Percentiles rank a stretch among this genome's conserved stretches.
phyloP scores from a whole-genome alignment of 2,888 invertebrate species.

The Drosophila helvetica region DNA sequence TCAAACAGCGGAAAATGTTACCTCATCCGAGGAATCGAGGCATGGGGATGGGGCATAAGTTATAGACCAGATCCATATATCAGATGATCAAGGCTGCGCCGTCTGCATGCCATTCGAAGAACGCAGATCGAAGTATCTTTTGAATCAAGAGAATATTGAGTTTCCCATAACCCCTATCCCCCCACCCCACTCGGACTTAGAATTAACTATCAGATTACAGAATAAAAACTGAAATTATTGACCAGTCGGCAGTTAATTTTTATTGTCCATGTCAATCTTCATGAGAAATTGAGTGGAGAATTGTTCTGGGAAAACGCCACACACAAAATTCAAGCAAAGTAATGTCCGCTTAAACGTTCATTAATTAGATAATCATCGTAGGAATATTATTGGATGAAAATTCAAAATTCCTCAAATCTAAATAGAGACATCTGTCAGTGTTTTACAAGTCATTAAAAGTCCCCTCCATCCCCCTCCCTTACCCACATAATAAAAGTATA shows the following conservation, averaged over 20 bases:
- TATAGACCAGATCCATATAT: constrained; percentile 48
- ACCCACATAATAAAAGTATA: constrained; percentile 35
- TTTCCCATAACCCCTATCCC: constrained; percentile 35
- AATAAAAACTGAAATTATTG: constrained; percentile 29
- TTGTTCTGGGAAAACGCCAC: constrained; percentile 37
- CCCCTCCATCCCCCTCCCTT: too few species aligned
- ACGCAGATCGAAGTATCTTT: constrained; percentile 24
- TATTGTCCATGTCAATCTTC: constrained; percentile 67
- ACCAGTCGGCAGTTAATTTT: constrained; percentile 48
- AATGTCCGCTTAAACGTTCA: constrained; percentile 54
- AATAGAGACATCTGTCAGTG: constrained; percentile 59
- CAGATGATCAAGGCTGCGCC: constrained; percentile 26
- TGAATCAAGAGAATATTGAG: constrained; percentile 30
- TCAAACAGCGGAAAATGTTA: constrained; percentile 64
- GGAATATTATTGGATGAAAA: constrained; percentile 20
- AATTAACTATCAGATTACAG: constrained; percentile 56
- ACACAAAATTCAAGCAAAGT: background rate
- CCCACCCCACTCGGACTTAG: too few species aligned
- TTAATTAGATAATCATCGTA: constrained; percentile 54
- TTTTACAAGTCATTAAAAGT: constrained; percentile 43
- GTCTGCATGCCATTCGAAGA: constrained; percentile 15
- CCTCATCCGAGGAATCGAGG: constrained; percentile 51
- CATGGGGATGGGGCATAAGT: constrained; percentile 35
- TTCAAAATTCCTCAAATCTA: constrained; percentile 35
- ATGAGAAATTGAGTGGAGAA: constrained; percentile 48